Evolutionary conservation across 2,888 invertebrate genomes (phyloP), one percentile per base, ranked within the genome.

Genomic region (Scaptomyza cyrtandrae): DNA sequence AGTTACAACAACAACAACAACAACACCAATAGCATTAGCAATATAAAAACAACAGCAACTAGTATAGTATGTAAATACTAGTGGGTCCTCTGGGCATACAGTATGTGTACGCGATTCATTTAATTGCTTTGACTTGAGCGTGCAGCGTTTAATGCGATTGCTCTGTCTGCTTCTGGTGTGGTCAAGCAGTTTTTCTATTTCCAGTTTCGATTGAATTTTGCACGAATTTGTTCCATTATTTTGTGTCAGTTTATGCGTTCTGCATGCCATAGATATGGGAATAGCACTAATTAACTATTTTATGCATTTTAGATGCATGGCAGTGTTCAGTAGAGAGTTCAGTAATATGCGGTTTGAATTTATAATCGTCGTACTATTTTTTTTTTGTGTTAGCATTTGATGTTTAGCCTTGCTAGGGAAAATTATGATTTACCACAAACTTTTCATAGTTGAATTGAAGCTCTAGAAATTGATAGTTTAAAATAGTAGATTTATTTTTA

Each of bases 151-250:
- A 66, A 55, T 43, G 41, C 56, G 56, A 64, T 71, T 46, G 66
- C 41, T 60, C 45, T 44, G 46, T 31, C 19, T 27, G 54, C 56
- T 50, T 33, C 31, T 44, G 10, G 13, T 24, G 24, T 60, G 58
- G 58, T 65, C 60, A 52, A 50, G 49, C 61, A 57, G 57, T 58
- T 75, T 65, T 65, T 66, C 44, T 46, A 46, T 52, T 55, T 54
- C 50, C 24, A 31, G 11, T 52, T 55, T 52, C 33, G 77, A 78
- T 77, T 69, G 61, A 78, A 73, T 78, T 69, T 35, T 27, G 29
- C 78, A 78, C 78, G 78, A 64, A 50, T 46, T 64, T 46, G 3
- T 13, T n/a, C 41, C 54, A 76, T 76, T 76, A 56, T 35, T 76
- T 56, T 31, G 24, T 48, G 43, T 16, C 39, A 55, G 24, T 48